These are phyloP conservation scores for Reinhardtius hippoglossoides DNA, from an alignment of 2,113 vertebrate genomes.

Conservation along the genomic window DNA sequence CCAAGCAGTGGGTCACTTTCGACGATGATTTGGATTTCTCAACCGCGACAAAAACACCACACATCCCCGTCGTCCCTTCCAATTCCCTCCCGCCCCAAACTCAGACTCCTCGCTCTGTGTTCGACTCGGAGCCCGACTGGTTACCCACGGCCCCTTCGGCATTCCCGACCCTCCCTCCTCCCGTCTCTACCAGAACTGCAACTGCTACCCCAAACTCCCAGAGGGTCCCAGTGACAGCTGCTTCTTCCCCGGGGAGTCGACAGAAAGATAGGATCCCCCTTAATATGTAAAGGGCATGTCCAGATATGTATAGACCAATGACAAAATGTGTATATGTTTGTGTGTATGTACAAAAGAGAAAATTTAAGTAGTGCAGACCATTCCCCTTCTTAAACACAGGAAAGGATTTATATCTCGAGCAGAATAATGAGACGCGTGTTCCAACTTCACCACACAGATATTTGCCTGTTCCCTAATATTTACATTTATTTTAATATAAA, in stretches of 20 bases:
- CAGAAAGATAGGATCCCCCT: constrained; percentile 84
- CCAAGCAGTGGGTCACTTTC: constrained; percentile 91
- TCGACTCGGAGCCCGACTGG: constrained; percentile 81
- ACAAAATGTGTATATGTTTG: constrained; percentile 68
- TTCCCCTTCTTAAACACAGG: constrained; percentile 2
- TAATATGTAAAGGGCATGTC: constrained; percentile 56
- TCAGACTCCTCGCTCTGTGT: constrained; percentile 65
- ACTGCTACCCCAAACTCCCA: constrained; percentile 69
- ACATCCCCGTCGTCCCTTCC: constrained; percentile 38
- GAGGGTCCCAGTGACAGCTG: constrained; percentile 62
- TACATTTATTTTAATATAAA: constrained; percentile 53
- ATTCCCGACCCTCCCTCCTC: constrained; percentile 84
- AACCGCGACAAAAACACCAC: constrained; percentile 20
- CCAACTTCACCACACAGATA: constrained; percentile 16
- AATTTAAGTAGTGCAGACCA: constrained; percentile 65
- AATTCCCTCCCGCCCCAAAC: constrained; percentile 43
- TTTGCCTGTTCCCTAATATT: constrained; percentile 31
- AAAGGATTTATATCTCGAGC: constrained; percentile 18
- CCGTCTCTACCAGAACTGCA: constrained; percentile 77
- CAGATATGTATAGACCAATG: constrained; percentile 73
- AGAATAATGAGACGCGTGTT: constrained; percentile 34
- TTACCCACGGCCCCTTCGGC: constrained; percentile 72
- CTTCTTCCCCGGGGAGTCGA: constrained; percentile 82
- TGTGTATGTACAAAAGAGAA: constrained; percentile 77
- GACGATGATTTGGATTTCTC: constrained; percentile 75